Percentiles rank a stretch among this genome's conserved stretches.
phyloP scores from a whole-genome alignment of 1,140 invertebrate genomes.

The Drosophila sp. region DNA sequence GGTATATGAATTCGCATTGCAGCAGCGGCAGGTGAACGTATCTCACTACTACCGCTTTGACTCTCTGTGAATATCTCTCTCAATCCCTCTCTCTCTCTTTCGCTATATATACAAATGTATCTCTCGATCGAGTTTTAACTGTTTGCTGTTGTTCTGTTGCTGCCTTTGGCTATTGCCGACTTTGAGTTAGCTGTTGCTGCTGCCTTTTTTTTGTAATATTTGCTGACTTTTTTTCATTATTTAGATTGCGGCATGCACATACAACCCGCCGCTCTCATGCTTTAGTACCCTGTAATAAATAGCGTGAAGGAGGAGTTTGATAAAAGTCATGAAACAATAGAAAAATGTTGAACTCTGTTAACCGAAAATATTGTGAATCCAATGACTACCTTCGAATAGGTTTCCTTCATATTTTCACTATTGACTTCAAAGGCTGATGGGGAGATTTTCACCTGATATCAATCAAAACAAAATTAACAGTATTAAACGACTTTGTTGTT shows the following conservation, averaged over 20 bases:
- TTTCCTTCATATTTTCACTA: too few relatives aligned
- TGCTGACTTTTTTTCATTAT: slow-evolving; percentile 47
- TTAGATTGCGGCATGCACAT: slow-evolving; percentile 52
- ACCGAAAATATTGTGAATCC: too few relatives aligned
- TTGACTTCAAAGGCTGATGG: too few relatives aligned
- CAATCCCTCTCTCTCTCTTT: slow-evolving; percentile 30
- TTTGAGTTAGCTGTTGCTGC: slow-evolving; percentile 53
- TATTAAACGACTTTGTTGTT: too few relatives aligned
- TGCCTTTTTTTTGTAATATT: slow-evolving; percentile 32
- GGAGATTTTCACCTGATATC: too few relatives aligned
- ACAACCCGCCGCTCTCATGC: neutral
- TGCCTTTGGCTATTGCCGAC: slow-evolving; percentile 19
- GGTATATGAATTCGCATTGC: slow-evolving; percentile 54
- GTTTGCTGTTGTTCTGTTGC: slow-evolving; percentile 30
- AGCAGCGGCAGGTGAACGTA: slow-evolving; percentile 36
- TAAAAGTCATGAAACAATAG: neutral
- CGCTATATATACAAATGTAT: slow-evolving; percentile 1
- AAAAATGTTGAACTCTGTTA: neutral
- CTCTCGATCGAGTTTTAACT: slow-evolving; percentile 53
- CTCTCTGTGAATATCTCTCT: slow-evolving; percentile 29
- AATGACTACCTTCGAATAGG: too few relatives aligned
- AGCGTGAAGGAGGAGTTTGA: neutral
- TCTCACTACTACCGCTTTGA: slow-evolving; percentile 4
- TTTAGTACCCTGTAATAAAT: neutral
- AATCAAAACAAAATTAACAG: too few relatives aligned